Percentiles rank a stretch among this genome's conserved stretches.
These are phyloP conservation scores for Turritopsis dohrnii DNA, from an alignment of 30 jellyfish, hydroid and myxozoan genomes.

Conservation along the genomic window DNA sequence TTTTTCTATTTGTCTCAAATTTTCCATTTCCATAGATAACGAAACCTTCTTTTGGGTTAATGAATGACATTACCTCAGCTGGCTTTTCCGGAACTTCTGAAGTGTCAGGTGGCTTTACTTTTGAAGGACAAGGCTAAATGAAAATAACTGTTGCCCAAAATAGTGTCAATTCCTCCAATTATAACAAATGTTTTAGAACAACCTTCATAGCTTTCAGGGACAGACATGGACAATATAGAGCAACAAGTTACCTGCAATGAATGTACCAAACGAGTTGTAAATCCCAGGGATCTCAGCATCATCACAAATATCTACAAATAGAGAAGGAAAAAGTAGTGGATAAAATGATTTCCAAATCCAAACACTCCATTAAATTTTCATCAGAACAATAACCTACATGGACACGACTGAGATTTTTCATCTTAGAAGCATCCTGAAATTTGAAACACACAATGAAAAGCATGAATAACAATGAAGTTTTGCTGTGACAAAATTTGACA, in stretches of 20 bases:
- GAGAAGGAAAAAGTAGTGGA: background rate
- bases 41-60: too few relatives aligned
- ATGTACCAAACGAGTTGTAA: constrained; percentile 49
- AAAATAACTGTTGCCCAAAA: too few relatives aligned
- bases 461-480: too few relatives aligned
- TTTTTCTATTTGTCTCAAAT: too few relatives aligned
- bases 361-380: background rate
- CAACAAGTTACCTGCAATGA: constrained; percentile 60
- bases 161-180: too few relatives aligned
- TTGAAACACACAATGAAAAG: background rate
- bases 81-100: background rate
- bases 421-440: background rate
- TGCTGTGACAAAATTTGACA: too few relatives aligned
- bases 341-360: background rate
- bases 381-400: background rate
- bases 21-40: too few relatives aligned
- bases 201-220: too few relatives aligned
- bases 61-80: background rate
- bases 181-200: too few relatives aligned
- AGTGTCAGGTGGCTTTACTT: background rate
- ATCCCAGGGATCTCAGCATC: constrained; percentile 69
- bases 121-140: constrained; percentile 1
- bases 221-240: background rate
- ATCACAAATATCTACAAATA: constrained; percentile 57
- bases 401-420: background rate